Percentiles rank a stretch among this genome's conserved stretches.
Evolutionary conservation across 2,888 invertebrate genomes (phyloP).

Genomic region (Drosophila subquinaria): DNA sequence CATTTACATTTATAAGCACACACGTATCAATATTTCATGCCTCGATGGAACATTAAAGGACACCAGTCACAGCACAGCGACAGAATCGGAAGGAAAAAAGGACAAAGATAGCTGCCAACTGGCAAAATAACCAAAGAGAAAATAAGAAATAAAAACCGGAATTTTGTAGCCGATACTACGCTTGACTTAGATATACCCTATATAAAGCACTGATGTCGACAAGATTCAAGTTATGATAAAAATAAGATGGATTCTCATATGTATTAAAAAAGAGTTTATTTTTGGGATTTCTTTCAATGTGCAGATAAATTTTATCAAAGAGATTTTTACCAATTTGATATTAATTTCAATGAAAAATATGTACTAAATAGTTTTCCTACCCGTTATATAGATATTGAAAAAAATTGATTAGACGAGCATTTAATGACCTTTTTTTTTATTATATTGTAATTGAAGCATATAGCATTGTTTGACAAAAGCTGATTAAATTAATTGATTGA

Average conservation of each 20-base stretch:
- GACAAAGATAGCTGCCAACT: conserved; percentile 53
- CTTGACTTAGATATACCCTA: not conserved
- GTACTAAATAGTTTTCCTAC: no score
- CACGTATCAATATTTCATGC: conserved; percentile 74
- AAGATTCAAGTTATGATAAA: not conserved
- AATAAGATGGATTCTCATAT: not conserved
- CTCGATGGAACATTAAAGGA: conserved; percentile 57
- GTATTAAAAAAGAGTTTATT: no score
- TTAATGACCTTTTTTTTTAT: not conserved
- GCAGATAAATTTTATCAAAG: no score
- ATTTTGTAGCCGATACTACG: not conserved
- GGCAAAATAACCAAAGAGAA: conserved; percentile 18
- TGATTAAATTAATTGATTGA: no score
- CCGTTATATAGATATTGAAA: no score
- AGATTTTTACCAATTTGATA: no score
- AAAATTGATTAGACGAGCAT: no score
- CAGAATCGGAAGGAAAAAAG: conserved; percentile 52
- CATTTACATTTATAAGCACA: not conserved
- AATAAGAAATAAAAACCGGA: conserved; percentile 26
- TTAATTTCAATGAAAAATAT: no score
- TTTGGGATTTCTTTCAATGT: no score
- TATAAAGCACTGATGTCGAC: not conserved
- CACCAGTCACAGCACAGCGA: conserved; percentile 49
- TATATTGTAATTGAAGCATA: no score
- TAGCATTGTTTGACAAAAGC: no score